Evolutionary conservation across 2,888 invertebrate genomes (phyloP).

Genomic region (Synanthedon formicaeformis): DNA sequence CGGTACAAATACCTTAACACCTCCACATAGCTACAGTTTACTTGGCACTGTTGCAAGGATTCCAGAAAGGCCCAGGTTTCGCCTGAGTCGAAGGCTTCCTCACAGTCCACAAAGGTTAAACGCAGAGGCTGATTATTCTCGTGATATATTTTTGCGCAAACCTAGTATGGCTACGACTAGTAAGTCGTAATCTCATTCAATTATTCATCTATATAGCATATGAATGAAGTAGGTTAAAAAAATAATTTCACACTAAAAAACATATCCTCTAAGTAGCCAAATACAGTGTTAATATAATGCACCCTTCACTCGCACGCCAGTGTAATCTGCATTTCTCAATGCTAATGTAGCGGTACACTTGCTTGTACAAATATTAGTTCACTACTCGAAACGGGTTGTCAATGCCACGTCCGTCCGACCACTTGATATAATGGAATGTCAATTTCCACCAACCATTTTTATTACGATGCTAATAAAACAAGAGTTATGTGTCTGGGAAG

Average conservation of each 20-base stretch:
- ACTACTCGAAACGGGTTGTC: conserved; percentile 54
- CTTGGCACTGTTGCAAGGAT: too few relatives aligned
- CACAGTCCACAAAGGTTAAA: too few relatives aligned
- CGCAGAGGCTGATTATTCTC: too few relatives aligned
- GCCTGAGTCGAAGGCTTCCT: too few relatives aligned
- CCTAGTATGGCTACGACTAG: too few relatives aligned
- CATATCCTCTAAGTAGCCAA: conserved; percentile 12
- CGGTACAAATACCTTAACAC: too few relatives aligned
- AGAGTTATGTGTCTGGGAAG: too few relatives aligned
- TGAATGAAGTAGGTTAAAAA: neutral
- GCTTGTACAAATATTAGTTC: conserved; percentile 54
- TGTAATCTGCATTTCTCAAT: conserved; percentile 47
- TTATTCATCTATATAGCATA: too few relatives aligned
- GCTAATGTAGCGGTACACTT: conserved; percentile 44
- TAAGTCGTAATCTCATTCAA: too few relatives aligned
- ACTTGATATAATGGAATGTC: conserved; percentile 53
- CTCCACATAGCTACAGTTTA: too few relatives aligned
- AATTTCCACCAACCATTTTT: neutral
- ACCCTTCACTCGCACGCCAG: conserved; percentile 34
- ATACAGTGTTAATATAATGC: conserved; percentile 26
- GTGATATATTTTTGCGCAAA: too few relatives aligned
- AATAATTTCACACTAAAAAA: conserved; percentile 5
- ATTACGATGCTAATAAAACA: neutral
- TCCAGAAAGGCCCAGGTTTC: too few relatives aligned
- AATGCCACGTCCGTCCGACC: conserved; percentile 30